Evolutionary conservation across 2,888 invertebrate species (phyloP), one percentile per base, ranked within the genome.

Genomic region (Morpho helenor): DNA sequence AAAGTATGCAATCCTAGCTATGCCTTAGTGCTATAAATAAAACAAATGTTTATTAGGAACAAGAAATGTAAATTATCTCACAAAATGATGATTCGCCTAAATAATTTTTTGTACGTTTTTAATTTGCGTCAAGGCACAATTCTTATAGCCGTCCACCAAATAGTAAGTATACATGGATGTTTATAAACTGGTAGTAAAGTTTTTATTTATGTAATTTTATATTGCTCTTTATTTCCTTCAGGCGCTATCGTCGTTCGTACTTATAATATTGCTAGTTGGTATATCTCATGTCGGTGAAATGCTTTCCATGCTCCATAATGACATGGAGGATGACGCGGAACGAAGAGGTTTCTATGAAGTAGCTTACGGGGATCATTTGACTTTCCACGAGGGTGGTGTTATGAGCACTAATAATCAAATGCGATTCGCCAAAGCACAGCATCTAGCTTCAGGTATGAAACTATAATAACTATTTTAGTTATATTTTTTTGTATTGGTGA

Each of bases 71-170:
- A 84, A 68, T 68, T 85, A 48, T 79, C 82, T 59, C 77, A 84
- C 74, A 86, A 84, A 71, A 84, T 87, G 79, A 84, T 85, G 81
- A 80, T 85, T 72, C 87, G 88, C 62, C 76, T 88, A 62, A 84
- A 84, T 62, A 86, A 87, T 74, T 90, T 91, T 80, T 81, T 91
- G 72, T 89, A 83, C 67, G 79, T 90, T 75, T 91, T 91, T 67
- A 88, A 87, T 82, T 83, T 91, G 77, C 87, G 91, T 52, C 91
- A 91, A 78, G 91, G 91, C 68, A 84, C 91, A 66, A 91, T 91
- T 72, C 82, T 91, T 49, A 89, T 91, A 71, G 91, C 91, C 80
- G 85, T 91, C 78, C 91, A 91, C 79, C 91, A 91, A 82, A 90
- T 91, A 70, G 91, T 91, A 74, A 91, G 91, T 90, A 80, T 64